phyloP scores from a whole-genome alignment of 64 coral and sea anemone genomes.

The Trachythela sp. region DNA sequence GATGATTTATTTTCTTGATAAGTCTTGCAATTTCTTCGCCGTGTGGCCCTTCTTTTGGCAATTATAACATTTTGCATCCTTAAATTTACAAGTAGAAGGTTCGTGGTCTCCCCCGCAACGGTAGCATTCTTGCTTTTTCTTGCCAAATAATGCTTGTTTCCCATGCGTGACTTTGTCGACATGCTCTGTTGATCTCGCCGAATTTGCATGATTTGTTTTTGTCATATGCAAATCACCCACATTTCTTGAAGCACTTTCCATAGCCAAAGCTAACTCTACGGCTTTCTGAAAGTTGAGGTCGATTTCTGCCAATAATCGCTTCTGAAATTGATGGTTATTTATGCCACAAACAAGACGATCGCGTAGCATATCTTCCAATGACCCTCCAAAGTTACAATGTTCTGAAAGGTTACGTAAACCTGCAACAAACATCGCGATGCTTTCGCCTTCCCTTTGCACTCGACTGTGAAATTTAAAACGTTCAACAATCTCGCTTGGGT shows the following conservation, averaged over 20 bases:
- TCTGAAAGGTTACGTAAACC: neutral
- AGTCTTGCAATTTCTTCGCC: neutral
- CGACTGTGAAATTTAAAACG: slow-evolving; percentile 32
- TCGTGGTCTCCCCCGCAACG: slow-evolving; percentile 48
- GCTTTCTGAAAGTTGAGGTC: neutral
- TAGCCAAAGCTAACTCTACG: neutral
- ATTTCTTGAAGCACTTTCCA: slow-evolving; percentile 30
- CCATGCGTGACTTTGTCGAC: slow-evolving; percentile 4
- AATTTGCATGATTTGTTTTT: slow-evolving; percentile 30
- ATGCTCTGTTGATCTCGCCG: neutral
- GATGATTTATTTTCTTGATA: neutral
- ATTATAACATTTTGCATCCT: slow-evolving; percentile 46
- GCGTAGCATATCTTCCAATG: slow-evolving; percentile 1
- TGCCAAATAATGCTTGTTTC: neutral
- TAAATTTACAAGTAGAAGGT: slow-evolving; percentile 12
- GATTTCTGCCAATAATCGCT: neutral
- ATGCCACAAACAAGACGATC: slow-evolving; percentile 33
- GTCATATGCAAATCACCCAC: neutral
- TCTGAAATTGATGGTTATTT: neutral
- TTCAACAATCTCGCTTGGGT: neutral
- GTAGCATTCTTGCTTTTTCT: slow-evolving; percentile 25
- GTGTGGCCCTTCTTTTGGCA: slow-evolving; percentile 56
- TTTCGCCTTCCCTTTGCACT: neutral
- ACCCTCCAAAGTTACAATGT: neutral
- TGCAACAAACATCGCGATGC: neutral